phyloP scores from a whole-genome alignment of 1,140 invertebrate species.

The Aricia agestis region DNA sequence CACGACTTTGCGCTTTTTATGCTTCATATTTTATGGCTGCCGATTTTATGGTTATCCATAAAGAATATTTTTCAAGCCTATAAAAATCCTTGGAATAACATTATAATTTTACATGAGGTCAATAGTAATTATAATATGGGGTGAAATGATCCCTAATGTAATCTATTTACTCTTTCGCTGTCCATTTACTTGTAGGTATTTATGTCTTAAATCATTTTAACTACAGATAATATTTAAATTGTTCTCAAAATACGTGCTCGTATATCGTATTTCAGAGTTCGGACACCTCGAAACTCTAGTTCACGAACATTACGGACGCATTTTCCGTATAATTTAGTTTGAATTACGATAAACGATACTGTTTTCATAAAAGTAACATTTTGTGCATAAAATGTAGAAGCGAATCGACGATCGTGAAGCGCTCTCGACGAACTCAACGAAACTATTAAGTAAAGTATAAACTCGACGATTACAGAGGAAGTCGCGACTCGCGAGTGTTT shows the following conservation, averaged over 20 bases:
- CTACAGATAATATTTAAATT: no score
- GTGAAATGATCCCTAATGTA: no score
- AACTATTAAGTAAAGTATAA: slow-evolving; percentile 24
- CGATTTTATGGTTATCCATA: background rate
- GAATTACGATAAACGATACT: background rate
- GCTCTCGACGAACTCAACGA: slow-evolving; percentile 17
- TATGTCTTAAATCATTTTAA: no score
- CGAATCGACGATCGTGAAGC: slow-evolving; percentile 4
- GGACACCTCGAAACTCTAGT: background rate
- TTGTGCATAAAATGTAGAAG: background rate
- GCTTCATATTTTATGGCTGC: background rate
- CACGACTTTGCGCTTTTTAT: background rate
- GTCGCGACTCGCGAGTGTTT: background rate
- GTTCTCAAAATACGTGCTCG: no score
- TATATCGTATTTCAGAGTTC: no score
- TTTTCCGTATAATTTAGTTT: background rate
- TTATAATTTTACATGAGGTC: background rate
- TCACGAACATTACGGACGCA: background rate
- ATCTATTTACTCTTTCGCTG: no score
- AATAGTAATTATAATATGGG: no score
- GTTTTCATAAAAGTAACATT: background rate
- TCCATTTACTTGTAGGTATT: no score
- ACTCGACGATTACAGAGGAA: slow-evolving; percentile 19
- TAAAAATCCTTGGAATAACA: background rate
- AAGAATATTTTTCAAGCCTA: background rate